Conservation (phyloP, 2,797 vertebrate species). For the Falco berigora region DNA sequence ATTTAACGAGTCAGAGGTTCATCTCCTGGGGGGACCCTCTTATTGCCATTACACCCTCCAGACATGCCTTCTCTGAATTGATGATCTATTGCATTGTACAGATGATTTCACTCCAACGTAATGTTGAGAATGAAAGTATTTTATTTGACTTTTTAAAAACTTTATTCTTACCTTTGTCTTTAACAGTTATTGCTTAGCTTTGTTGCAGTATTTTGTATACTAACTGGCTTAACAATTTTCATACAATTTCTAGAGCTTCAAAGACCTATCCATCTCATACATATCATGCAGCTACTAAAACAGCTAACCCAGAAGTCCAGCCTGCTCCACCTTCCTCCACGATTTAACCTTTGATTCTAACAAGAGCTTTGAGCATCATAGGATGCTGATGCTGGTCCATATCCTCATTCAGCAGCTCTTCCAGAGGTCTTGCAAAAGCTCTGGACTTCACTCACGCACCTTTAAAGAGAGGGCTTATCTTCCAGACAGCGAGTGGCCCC, state of each 20-base stretch:
- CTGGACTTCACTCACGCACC: slow-evolving; percentile 57
- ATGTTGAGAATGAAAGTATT: neutral
- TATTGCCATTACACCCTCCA: neutral
- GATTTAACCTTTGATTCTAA: neutral
- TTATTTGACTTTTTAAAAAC: neutral
- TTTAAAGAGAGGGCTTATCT: slow-evolving; percentile 82
- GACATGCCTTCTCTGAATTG: neutral
- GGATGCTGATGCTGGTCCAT: neutral
- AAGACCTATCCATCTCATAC: neutral
- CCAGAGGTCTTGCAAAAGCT: neutral
- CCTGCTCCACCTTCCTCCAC: neutral
- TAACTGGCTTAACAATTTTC: neutral
- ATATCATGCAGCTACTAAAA: neutral
- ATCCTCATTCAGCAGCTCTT: neutral
- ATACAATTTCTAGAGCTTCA: neutral
- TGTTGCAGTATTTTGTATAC: neutral
- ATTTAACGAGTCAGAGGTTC: neutral
- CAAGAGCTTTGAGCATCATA: neutral
- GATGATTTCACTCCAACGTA: neutral
- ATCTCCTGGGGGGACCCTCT: neutral
- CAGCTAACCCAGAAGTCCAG: neutral
- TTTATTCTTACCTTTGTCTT: neutral
- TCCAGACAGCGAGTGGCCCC: slow-evolving; percentile 78
- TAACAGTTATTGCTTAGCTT: neutral
- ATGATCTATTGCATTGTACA: neutral